Conservation (phyloP, 2,888 invertebrate species). For the Rhabditophanes sp. region DNA sequence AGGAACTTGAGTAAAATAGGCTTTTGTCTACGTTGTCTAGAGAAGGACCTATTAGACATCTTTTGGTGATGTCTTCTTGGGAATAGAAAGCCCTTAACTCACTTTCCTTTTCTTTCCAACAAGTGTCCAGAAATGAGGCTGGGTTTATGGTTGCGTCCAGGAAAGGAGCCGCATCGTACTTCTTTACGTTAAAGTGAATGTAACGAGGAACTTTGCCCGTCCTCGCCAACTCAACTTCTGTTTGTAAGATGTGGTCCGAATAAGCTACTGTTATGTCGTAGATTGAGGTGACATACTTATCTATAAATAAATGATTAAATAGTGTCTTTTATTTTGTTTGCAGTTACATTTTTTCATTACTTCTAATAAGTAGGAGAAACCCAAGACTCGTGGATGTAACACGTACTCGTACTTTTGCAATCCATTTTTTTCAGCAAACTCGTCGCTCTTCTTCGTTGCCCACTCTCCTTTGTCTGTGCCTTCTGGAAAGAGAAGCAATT, state of each 20-base stretch:
- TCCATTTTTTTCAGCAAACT: conserved; percentile 55
- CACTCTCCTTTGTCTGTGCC: conserved; percentile 65
- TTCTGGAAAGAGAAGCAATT: conserved; percentile 67
- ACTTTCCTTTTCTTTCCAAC: conserved; percentile 45
- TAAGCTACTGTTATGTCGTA: conserved; percentile 65
- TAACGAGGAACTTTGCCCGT: conserved; percentile 58
- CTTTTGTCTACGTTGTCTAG: too few species aligned
- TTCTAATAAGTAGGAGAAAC: conserved; percentile 50
- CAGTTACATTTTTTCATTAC: conserved; percentile 48
- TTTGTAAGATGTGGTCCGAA: conserved; percentile 12
- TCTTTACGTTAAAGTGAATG: conserved; percentile 61
- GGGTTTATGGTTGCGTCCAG: too few species aligned
- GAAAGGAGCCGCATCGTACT: conserved; percentile 38
- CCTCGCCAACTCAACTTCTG: conserved; percentile 56
- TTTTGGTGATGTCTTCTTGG: conserved; percentile 2
- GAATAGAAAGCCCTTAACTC: conserved; percentile 19
- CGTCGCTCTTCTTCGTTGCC: conserved; percentile 58
- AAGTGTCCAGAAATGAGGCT: conserved; percentile 43
- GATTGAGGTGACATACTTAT: conserved; percentile 57
- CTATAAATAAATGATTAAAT: conserved; percentile 41
- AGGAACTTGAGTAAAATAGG: too few species aligned
- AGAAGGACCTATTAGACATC: too few species aligned
- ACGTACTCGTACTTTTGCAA: conserved; percentile 57
- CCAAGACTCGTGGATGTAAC: conserved; percentile 69
- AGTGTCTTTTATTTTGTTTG: too few species aligned